A percentile compares a stretch with the other conserved stretches of the same genome.
Conservation (phyloP, 1,140 invertebrate genomes). For the Diorhabda sublineata region DNA sequence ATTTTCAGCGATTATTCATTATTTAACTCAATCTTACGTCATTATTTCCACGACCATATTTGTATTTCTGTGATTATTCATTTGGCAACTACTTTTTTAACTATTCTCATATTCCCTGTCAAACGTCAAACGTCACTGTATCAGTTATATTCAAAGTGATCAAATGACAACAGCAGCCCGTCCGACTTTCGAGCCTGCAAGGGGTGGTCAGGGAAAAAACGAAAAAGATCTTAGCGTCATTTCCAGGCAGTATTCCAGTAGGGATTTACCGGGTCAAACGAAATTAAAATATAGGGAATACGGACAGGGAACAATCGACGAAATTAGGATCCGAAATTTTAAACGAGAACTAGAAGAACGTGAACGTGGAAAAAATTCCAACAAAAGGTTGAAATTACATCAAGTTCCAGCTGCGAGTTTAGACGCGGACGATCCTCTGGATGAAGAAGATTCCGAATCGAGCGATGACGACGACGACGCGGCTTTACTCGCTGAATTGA, state of each 20-base stretch:
- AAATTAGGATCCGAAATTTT: slow-evolving; percentile 85
- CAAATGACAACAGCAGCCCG: slow-evolving; percentile 95
- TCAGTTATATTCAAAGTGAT: neutral
- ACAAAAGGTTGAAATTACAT: slow-evolving; percentile 69
- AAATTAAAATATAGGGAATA: slow-evolving; percentile 98
- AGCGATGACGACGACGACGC: slow-evolving; percentile 67
- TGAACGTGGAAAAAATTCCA: slow-evolving; percentile 65
- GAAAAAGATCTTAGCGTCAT: slow-evolving; percentile 97
- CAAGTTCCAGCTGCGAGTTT: slow-evolving; percentile 82
- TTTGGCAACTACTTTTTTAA: too few relatives aligned
- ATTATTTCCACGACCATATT: too few relatives aligned
- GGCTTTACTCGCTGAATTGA: slow-evolving; percentile 88
- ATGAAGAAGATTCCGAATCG: slow-evolving; percentile 81
- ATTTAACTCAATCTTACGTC: too few relatives aligned
- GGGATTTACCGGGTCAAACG: slow-evolving; percentile 94
- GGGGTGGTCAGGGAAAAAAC: slow-evolving; percentile 87
- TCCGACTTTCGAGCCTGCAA: slow-evolving; percentile 96
- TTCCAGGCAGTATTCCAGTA: slow-evolving; percentile 96
- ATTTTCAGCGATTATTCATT: too few relatives aligned
- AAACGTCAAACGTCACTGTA: too few relatives aligned
- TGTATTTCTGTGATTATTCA: too few relatives aligned
- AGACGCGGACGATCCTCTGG: slow-evolving; percentile 92
- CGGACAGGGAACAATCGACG: slow-evolving; percentile 90
- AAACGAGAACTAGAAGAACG: slow-evolving; percentile 93
- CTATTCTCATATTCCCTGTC: too few relatives aligned